Evolutionary conservation across 1,140 invertebrate species (phyloP).

Genomic region (Trichonephila clavipes): DNA sequence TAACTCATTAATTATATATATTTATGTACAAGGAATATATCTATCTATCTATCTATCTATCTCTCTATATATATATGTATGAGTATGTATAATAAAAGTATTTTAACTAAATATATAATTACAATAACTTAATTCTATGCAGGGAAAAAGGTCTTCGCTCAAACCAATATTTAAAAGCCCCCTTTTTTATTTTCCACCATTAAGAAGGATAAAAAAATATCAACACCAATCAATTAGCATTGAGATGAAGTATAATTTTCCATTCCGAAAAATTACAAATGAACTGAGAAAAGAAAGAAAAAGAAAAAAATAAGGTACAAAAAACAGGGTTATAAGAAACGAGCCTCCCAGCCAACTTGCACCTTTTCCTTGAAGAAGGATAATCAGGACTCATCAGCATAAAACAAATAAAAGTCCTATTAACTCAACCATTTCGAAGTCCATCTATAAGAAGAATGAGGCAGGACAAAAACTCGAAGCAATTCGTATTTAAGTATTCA

Average conservation of each 20-base stretch:
- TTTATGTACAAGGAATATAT: too few relatives aligned
- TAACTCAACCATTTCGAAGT: constrained; percentile 69
- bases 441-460: constrained; percentile 60
- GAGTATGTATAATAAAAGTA: too few relatives aligned
- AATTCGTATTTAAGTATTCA: constrained; percentile 72
- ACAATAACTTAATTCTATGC: too few relatives aligned
- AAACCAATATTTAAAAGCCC: background rate
- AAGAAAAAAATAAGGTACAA: background rate
- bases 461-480: constrained; percentile 53
- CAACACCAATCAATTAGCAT: constrained; percentile 18
- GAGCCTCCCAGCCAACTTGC: background rate
- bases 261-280: constrained; percentile 32
- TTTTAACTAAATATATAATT: too few relatives aligned
- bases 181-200: background rate
- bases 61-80: too few relatives aligned
- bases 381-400: constrained; percentile 73
- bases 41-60: too few relatives aligned
- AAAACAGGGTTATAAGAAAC: background rate
- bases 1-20: too few relatives aligned
- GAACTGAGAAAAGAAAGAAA: background rate
- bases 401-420: constrained; percentile 75
- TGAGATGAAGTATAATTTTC: constrained; percentile 46
- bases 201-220: background rate
- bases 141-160: background rate
- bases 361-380: constrained; percentile 8